Conservation (phyloP, 1,140 invertebrate genomes). For the Drosophila elegans region DNA sequence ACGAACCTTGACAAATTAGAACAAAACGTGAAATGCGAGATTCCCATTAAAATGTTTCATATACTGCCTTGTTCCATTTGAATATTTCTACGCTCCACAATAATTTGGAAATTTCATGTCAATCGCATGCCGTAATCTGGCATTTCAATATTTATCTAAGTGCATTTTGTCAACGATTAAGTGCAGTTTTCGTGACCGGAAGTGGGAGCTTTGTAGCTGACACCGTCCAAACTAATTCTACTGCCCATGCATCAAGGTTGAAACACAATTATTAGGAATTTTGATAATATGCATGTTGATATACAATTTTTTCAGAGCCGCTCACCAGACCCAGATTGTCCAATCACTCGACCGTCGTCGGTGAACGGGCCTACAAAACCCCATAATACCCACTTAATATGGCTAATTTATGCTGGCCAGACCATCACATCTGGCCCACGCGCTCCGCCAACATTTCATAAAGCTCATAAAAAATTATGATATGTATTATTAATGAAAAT, state of each 20-base stretch:
- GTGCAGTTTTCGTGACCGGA: conserved; percentile 66
- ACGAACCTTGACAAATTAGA: conserved; percentile 40
- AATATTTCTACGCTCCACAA: not conserved
- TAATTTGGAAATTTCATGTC: conserved; percentile 1
- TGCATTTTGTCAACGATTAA: conserved; percentile 46
- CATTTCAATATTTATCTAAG: conserved; percentile 43
- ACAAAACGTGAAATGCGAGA: conserved; percentile 16
- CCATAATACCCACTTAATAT: conserved; percentile 55
- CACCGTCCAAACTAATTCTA: conserved; percentile 51
- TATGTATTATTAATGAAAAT: conserved; percentile 72
- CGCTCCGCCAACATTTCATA: conserved; percentile 35
- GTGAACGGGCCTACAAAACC: conserved; percentile 43
- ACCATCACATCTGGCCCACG: conserved; percentile 38
- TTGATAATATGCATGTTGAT: conserved; percentile 19
- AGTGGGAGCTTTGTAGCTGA: conserved; percentile 61
- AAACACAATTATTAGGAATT: conserved; percentile 25
- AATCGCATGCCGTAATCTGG: conserved; percentile 5
- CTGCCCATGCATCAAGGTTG: conserved; percentile 39
- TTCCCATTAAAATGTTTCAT: conserved; percentile 7
- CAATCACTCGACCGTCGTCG: conserved; percentile 40
- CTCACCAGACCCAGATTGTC: conserved; percentile 42
- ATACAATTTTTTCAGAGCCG: not conserved
- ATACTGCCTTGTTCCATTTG: not conserved
- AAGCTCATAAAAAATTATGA: conserved; percentile 63
- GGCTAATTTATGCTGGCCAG: conserved; percentile 68